These are phyloP conservation scores for Scalopus aquaticus DNA, from an alignment of 2,113 vertebrate species.

Conservation along the genomic window DNA sequence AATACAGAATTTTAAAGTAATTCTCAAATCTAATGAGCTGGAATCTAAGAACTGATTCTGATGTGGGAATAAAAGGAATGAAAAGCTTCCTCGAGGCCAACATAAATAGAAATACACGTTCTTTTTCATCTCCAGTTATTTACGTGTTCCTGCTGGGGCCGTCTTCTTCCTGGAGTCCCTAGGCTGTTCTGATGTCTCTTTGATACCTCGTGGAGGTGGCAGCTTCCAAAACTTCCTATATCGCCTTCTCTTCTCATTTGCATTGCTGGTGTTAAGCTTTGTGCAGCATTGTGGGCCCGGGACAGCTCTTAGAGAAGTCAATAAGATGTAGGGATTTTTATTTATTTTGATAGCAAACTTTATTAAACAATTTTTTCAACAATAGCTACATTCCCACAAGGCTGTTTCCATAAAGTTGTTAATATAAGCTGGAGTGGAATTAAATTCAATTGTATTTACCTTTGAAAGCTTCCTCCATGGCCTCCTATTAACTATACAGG, in stretches of 20 bases:
- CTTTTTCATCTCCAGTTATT: conserved; percentile 18
- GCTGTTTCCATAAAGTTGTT: not conserved
- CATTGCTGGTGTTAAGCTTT: not conserved
- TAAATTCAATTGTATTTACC: conserved; percentile 63
- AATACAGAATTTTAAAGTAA: conserved; percentile 34
- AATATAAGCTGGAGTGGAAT: conserved; percentile 43
- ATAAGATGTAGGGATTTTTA: conserved; percentile 45
- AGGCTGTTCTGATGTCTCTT: not conserved
- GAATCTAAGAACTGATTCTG: conserved; percentile 10
- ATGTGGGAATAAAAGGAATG: conserved; percentile 45
- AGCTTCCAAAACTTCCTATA: not conserved
- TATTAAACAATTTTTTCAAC: conserved; percentile 59
- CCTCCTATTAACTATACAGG: not conserved
- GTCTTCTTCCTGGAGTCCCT: not conserved
- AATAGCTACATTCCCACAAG: conserved; percentile 48
- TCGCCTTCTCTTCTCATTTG: conserved; percentile 32
- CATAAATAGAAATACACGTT: conserved; percentile 2
- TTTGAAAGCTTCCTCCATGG: conserved; percentile 44
- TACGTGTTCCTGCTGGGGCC: not conserved
- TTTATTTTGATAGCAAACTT: conserved; percentile 64
- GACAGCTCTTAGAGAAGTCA: conserved; percentile 47
- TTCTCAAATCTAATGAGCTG: conserved; percentile 34
- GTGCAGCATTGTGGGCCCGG: not conserved
- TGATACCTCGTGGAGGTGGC: conserved; percentile 11
- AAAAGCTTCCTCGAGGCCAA: conserved; percentile 13